Base-by-base conservation (phyloP, 1,140 invertebrate species). In the Limonius californicus region DNA sequence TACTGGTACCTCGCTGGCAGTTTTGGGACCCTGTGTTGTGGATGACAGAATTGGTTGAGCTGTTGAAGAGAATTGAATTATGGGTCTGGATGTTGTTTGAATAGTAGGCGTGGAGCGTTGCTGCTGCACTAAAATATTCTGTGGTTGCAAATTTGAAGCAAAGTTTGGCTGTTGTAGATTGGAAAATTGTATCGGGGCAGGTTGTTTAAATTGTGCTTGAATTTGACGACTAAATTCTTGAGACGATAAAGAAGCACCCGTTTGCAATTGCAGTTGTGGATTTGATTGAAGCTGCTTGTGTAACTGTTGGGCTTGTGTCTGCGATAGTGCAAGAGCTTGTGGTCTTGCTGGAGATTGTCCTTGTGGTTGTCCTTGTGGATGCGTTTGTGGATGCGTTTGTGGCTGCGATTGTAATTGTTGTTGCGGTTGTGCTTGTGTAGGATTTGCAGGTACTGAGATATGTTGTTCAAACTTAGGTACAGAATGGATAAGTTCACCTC, bases 391-490 rank as follows among this genome's bases (percentile, higher is more conserved):
- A 0, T 59, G 59, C 30, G 21, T 50, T 9, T 12, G 19, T n/a
- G n/a, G n/a, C n/a, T n/a, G n/a, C n/a, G n/a, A n/a, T n/a, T n/a
- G n/a, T n/a, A n/a, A n/a, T n/a, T n/a, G n/a, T n/a, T n/a, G n/a
- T n/a, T n/a, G n/a, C n/a, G n/a, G n/a, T n/a, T n/a, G n/a, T n/a
- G 19, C 12, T 53, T 27, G 16, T 0, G 1, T 32, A 18, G 47
- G 16, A 9, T 71, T 72, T 39, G 80, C 76, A 30, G 78, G 79
- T 16, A 84, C 79, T 3, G 83, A 82, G 42, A 86, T 85, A 70
- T 90, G 88, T 66, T 90, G 87, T 76, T 90, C 89, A 60, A 85
- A 84, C 77, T 88, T 89, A 6, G 89, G 84, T 57, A 90, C 83
- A 21, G 88, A 83, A 62, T 86, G 83, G n/a, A 88, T 82, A 39